Conservation (phyloP, 2,888 invertebrate genomes). For the Aelia acuminata region DNA sequence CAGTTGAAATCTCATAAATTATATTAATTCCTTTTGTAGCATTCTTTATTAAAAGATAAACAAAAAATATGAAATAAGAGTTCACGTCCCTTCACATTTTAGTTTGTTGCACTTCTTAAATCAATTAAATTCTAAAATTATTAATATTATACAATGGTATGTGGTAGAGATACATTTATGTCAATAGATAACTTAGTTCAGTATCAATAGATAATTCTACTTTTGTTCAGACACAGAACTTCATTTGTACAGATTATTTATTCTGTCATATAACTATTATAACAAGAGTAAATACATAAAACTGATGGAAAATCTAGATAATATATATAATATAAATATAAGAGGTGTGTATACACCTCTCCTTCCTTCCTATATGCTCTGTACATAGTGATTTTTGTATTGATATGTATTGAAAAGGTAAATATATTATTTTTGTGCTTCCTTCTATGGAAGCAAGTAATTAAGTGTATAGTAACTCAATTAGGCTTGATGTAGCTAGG, state of each 20-base stretch:
- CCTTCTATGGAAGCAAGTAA: constrained; percentile 57
- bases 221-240: constrained; percentile 54
- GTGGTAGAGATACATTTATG: constrained; percentile 52
- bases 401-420: constrained; percentile 61
- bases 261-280: constrained; percentile 57
- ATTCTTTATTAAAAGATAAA: background rate
- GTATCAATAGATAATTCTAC: constrained; percentile 47
- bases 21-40: constrained; percentile 1
- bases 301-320: constrained; percentile 57
- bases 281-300: constrained; percentile 60
- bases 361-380: constrained; percentile 63
- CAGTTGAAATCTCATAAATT: background rate
- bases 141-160: constrained; percentile 43
- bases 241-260: constrained; percentile 60
- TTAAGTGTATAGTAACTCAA: constrained; percentile 61
- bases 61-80: constrained; percentile 27
- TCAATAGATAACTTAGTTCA: constrained; percentile 58
- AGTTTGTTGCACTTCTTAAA: constrained; percentile 44
- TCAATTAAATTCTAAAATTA: constrained; percentile 57
- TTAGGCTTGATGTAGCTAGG: constrained; percentile 61
- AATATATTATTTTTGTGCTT: constrained; percentile 63
- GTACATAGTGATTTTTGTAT: constrained; percentile 63
- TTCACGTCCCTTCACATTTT: constrained; percentile 24
- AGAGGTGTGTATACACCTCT: constrained; percentile 57
- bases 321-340: constrained; percentile 59